A percentile compares a stretch with the other conserved stretches of the same genome.
Evolutionary conservation across 2,113 vertebrate genomes (phyloP).

Genomic region (Mesitornis unicolor): DNA sequence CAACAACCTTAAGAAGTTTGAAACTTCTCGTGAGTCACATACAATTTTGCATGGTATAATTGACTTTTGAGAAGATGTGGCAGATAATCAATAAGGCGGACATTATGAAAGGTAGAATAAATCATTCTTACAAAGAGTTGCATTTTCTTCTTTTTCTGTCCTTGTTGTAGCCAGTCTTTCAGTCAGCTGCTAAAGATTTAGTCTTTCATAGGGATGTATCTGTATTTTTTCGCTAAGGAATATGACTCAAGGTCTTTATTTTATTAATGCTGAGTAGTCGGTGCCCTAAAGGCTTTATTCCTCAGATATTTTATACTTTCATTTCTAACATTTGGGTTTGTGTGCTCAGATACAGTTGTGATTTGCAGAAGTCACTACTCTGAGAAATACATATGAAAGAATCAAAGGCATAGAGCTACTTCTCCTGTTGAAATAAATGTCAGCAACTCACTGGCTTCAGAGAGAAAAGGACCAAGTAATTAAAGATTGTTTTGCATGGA

Average conservation of each 20-base stretch:
- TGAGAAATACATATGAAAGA: neutral
- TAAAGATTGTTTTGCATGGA: constrained; percentile 3
- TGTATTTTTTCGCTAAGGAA: neutral
- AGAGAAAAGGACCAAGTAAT: constrained; percentile 6
- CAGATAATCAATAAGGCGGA: neutral
- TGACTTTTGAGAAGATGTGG: neutral
- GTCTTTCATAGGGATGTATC: neutral
- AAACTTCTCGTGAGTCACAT: neutral
- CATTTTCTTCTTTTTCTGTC: neutral
- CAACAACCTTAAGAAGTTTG: neutral
- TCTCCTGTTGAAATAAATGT: constrained; percentile 7
- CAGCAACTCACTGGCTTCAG: neutral
- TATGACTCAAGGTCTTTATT: neutral
- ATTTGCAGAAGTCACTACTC: neutral
- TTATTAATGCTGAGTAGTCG: neutral
- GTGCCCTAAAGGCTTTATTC: neutral
- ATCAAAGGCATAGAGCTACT: neutral
- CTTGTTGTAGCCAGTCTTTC: neutral
- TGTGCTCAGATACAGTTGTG: neutral
- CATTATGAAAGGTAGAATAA: neutral
- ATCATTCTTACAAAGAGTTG: neutral
- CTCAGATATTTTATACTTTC: neutral
- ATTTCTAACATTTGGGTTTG: neutral
- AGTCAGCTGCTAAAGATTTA: neutral
- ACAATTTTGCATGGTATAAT: neutral